Evolutionary conservation across 1,140 invertebrate species (phyloP).

Genomic region (Neodiprion fabricii): DNA sequence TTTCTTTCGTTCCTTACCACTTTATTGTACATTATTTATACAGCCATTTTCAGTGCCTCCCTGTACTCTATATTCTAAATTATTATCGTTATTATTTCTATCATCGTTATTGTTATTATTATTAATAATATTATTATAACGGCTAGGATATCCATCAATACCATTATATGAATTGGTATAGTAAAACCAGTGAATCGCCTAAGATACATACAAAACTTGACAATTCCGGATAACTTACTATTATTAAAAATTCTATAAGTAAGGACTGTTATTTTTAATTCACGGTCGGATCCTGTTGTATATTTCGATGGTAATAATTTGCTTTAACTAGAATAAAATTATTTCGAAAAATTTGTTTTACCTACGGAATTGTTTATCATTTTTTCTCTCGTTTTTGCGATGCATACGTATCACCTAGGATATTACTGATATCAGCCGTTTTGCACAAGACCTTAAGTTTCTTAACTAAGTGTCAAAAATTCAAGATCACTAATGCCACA

Average conservation of each 20-base stretch:
- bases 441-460: background rate
- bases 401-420: background rate
- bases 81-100: slow-evolving; percentile 25
- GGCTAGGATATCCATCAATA: slow-evolving; percentile 17
- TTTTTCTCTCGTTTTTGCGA: background rate
- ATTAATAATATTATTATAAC: too few species aligned
- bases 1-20: slow-evolving; percentile 26
- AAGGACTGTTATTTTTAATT: background rate
- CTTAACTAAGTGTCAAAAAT: background rate
- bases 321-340: background rate
- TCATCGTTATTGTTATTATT: background rate
- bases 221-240: background rate
- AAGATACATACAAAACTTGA: background rate
- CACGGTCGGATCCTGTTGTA: background rate
- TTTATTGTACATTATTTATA: slow-evolving; percentile 42
- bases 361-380: background rate
- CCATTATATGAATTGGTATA: slow-evolving; percentile 12
- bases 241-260: slow-evolving; percentile 2
- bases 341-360: background rate
- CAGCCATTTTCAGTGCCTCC: slow-evolving; percentile 22
- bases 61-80: slow-evolving; percentile 15
- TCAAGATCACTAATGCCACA: background rate
- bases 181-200: background rate
- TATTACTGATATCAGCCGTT: background rate
- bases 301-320: background rate